Base-by-base conservation (phyloP, 2,797 vertebrate genomes). In the Lerista edwardsae region DNA sequence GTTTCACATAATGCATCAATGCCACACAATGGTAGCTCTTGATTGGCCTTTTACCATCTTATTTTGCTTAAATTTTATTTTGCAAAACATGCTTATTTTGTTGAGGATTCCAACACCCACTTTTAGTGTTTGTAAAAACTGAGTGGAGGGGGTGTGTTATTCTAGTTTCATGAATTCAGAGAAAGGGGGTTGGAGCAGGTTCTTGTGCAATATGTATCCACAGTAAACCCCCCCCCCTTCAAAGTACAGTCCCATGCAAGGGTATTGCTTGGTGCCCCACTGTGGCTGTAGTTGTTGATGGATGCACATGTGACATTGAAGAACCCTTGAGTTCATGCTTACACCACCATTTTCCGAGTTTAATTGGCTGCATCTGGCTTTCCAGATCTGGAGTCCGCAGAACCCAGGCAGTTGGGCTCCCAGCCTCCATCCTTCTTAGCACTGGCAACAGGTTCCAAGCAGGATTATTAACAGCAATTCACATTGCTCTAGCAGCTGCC, bases 381-480 rank as follows among this genome's bases (percentile, higher is more conserved):
- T 25, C 44, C 72, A 51, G n/a, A 79, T 72, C 39, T 84, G 51
- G 68, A 19, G 17, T 55, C 62, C 10, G 6, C 29, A 31, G 55
- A 69, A 47, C n/a, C 39, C 31, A 47, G 78, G 39, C 68, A 62
- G 17, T 10, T 10, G 31, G 25, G 61, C 9, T 19, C 29, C 62
- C 41, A 34, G 21, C 55, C 21, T 51, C 62, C 14, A 23, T 65
- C 77, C 47, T 62, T 62, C 15, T 81, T 27, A 6, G 47, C 73
- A 23, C 6, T 6, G 47, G 62, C 82, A 76, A 62, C 51, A 76
- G 39, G 73, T 75, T 51, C 73, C 55, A 21, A 23, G n/a, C 64
- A 29, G 78, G 59, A 80, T 80, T 75, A 75, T 85, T 85, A 85
- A 85, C 51, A 61, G 79, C 64, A 36, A 6, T 41, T 51, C n/a